Percentiles rank a stretch among this genome's conserved stretches.
These are phyloP conservation scores for Microtus oregoni DNA, from an alignment of 2,113 vertebrate genomes.

Conservation along the genomic window DNA sequence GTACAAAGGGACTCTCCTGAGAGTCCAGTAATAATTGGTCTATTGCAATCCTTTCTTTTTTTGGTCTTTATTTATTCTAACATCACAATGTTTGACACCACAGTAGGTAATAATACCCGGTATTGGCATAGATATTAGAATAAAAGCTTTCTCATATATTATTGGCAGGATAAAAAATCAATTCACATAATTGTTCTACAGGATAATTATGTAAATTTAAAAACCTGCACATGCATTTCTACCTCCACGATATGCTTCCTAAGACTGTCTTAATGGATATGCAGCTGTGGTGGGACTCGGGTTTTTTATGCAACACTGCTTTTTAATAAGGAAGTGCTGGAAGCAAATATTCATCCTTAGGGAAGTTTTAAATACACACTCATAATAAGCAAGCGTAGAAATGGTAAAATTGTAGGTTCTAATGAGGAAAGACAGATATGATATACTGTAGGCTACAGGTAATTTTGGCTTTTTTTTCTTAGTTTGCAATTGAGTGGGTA, in stretches of 20 bases:
- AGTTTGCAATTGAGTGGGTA: background rate
- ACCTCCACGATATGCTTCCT: background rate
- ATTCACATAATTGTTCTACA: background rate
- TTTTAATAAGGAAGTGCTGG: slow-evolving; percentile 23
- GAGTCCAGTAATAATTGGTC: background rate
- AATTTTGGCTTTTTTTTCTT: background rate
- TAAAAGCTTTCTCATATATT: background rate
- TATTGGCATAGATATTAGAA: slow-evolving; percentile 31
- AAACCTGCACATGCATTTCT: slow-evolving; percentile 9
- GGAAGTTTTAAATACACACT: background rate
- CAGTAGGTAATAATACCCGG: background rate
- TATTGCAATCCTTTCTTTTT: background rate
- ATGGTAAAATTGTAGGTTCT: background rate
- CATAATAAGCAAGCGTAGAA: background rate
- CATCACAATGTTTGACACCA: background rate
- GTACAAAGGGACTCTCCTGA: too few species aligned
- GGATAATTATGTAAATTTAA: slow-evolving; percentile 6
- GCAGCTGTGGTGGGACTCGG: background rate
- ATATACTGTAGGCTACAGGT: background rate
- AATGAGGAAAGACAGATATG: background rate
- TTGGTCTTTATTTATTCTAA: background rate
- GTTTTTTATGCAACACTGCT: background rate
- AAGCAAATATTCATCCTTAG: slow-evolving; percentile 14
- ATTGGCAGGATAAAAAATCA: background rate
- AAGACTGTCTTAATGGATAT: background rate